Evolutionary conservation across 2,888 invertebrate species (phyloP), one percentile per base, ranked within the genome.

Genomic region (Melinaea marsaeus): DNA sequence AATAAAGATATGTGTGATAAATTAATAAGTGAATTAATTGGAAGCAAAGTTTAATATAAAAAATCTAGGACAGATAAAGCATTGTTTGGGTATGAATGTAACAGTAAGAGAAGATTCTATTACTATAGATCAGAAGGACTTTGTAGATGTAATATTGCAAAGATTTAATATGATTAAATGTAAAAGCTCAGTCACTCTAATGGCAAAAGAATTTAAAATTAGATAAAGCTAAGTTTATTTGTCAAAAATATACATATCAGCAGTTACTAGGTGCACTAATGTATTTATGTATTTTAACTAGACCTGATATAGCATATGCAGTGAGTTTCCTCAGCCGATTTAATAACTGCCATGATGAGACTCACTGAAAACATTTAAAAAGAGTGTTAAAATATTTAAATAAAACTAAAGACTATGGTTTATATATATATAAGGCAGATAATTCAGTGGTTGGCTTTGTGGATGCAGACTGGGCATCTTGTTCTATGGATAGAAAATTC

Each of bases 321-420:
- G 62, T 68, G 9, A 59, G 61, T 59, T 70, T 55, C 54, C 46
- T 69, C 4, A 70, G 66, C 42, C 69, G 69, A 55, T 71, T 55
- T 56, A 70, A 70, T 65, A 69, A 67, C 47, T 63, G 64, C 13
- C 66, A 54, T 61, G 54, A 56, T 61, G 33, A 64, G 13, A 55
- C n/a, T 13, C 71, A 71, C 60, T 71, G 70, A 67, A 64, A 60
- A 22, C 56, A 69, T 68, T 37, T 45, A 13, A 69, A 69, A 61
- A n/a, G 69, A 4, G 13, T 71, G 37, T 57, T 66, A 9, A 64
- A 56, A 48, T 66, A 66, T 57, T 51, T 66, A 45, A 56, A 63
- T 13, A 56, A 34, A 48, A 61, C 64, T 57, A 63, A 55, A 60
- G 2, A 45, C 45, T 63, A 59, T 63, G 61, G 64, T n/a, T 11